Evolutionary conservation across 2,797 vertebrate species (phyloP), one percentile per base, ranked within the genome.

Genomic region (Taenioides sp.): DNA sequence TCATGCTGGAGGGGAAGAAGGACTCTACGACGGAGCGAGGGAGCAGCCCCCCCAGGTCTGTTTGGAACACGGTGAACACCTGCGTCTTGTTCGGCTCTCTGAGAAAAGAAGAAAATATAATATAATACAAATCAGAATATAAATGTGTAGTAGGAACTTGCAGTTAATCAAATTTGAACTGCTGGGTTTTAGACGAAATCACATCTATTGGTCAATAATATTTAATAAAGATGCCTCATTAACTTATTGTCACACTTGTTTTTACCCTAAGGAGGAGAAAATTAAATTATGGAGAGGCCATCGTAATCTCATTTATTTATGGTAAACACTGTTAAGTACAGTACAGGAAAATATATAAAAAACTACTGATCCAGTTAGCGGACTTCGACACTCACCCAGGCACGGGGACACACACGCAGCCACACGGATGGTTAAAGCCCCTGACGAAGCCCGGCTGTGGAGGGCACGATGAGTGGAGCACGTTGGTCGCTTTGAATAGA

Each of bases 1-100:
- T 77, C 95, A 98, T 98, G 88, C 92, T 99, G 71, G 93, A 92
- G 1, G 97, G 97, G 80, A 99, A 97, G 92, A 99, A 99, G 4
- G 97, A 95, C 78, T 98, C 97, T 7, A 99, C 97, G 52, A 98
- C 94, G 0, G 95, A 95, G 83, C 94, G 95, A 0, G 97, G 97
- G 52, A 99, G 95, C 71, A 93, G 91, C 55, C 98, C 97, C 0
- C 95, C 93, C 27, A 98, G 95, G 86, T 99, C 97, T 0, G 97
- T 98, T 92, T 99, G 98, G 90, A 99, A 98, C 92, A 99, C 98
- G 25, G 88, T 95, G 79, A 97, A 88, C 66, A 99, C 80, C 50
- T 93, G 91, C 40, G 97, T 98, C 90, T 89, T 96, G 79, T 79
- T 76, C 58, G 96, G 93, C 62, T 98, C 95, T 86, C 98, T 99